phyloP scores from a whole-genome alignment of 2,888 invertebrate genomes.

The Myopa testacea region DNA sequence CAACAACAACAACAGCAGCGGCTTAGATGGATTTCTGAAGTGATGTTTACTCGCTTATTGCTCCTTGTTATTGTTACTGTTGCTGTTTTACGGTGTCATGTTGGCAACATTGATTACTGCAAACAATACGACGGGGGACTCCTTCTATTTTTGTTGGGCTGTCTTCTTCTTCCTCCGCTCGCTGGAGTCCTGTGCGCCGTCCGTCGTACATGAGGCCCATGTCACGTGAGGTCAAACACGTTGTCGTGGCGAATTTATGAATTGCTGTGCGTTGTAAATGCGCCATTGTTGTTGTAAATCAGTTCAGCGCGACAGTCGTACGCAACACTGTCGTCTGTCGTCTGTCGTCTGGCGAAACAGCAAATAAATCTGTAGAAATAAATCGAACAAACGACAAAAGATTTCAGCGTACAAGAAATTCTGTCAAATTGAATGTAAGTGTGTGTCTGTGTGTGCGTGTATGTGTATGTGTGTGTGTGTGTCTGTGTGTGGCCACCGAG shows the following conservation, averaged over 20 bases:
- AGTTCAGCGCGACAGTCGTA: neutral
- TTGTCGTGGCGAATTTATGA: slow-evolving; percentile 31
- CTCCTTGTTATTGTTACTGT: neutral
- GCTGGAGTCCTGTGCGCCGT: neutral
- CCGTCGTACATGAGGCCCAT: neutral
- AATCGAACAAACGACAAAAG: too few relatives aligned
- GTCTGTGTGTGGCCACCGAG: too few relatives aligned
- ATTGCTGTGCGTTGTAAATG: slow-evolving; percentile 21
- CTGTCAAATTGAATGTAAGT: too few relatives aligned
- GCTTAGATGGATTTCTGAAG: neutral
- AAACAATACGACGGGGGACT: neutral
- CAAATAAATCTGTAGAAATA: too few relatives aligned
- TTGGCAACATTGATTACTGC: neutral
- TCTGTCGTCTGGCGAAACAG: too few relatives aligned
- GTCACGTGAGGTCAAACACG: slow-evolving; percentile 21
- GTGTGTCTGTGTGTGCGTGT: too few relatives aligned
- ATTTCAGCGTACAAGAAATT: too few relatives aligned
- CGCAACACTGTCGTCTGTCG: neutral
- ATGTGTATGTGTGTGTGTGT: too few relatives aligned
- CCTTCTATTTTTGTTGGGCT: neutral
- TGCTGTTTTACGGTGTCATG: neutral
- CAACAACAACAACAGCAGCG: neutral
- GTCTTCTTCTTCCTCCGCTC: neutral
- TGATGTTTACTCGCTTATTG: slow-evolving; percentile 2
- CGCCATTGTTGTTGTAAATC: slow-evolving; percentile 25